Base-by-base conservation (phyloP, 2,888 invertebrate genomes). In the Drosophila kokeensis region DNA sequence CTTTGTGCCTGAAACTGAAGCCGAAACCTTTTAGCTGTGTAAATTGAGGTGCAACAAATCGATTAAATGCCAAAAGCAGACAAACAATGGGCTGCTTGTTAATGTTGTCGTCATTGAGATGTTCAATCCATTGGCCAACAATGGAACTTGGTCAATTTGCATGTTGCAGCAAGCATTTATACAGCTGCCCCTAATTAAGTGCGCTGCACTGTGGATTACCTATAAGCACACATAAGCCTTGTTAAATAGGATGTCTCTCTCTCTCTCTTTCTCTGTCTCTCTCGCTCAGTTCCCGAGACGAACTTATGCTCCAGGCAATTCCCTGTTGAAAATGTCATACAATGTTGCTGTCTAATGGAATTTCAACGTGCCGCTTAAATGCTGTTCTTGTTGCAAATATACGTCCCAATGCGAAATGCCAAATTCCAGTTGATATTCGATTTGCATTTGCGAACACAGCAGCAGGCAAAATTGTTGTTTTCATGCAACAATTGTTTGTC, bases 401-500 rank as follows among this genome's bases (percentile, higher is more conserved):
- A 7, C 29, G 27, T 38, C 21, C 18, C 1, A 11, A 15, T 58
- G 36, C 30, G 10, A 18, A 18, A 40, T 45, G 7, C 21, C 5
- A 29, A 30, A 15, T 30, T 21, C n/a, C 18, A 45, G 29, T 50
- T 57, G 42, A 34, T 40, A 42, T 45, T 53, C 53, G 50, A 62
- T 70, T 53, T 71, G 53, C 58, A 50, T 50, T 50, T 13, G 29
- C 73, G 29, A 57, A 4, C 55, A 29, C 55, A 29, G 27, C 27
- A 34, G 32, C 67, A 34, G 6, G 34, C 4, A 57, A 57, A 52
- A 30, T 52, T 64, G 62, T 53, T 21, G 55, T 67, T 59, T 36
- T 54, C 74, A 45, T 60, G 45, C 63, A 66, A 62, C 69, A 67
- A 73, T 57, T 66, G 70, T 70, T 59, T 49, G 38, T 32, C 24